Evolutionary conservation across 2,797 vertebrate species (phyloP).

Genomic region (Syngnathus rostellatus): DNA sequence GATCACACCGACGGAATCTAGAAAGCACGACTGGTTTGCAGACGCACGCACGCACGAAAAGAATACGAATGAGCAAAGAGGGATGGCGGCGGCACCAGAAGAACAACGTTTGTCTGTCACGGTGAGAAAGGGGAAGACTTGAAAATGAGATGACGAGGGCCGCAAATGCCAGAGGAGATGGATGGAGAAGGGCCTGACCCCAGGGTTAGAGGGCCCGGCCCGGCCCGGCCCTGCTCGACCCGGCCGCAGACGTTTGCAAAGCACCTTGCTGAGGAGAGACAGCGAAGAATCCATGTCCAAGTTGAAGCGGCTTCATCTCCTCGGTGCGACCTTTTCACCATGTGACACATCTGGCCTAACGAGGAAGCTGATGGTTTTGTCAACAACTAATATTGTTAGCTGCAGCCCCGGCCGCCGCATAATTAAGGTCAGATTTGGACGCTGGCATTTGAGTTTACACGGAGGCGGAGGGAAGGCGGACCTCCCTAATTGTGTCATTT

Average conservation of each 20-base stretch:
- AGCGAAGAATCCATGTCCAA: conserved; percentile 39
- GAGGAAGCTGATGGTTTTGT: conserved; percentile 56
- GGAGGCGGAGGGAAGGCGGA: conserved; percentile 41
- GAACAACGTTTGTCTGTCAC: conserved; percentile 41
- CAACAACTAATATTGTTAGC: conserved; percentile 60
- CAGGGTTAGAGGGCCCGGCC: not conserved
- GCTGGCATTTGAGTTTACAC: conserved; percentile 60
- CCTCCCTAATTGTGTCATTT: conserved; percentile 61
- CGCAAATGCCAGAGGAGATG: conserved; percentile 14
- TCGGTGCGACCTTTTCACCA: conserved; percentile 59
- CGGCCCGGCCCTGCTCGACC: too few species aligned
- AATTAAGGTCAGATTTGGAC: conserved; percentile 62
- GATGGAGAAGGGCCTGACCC: conserved; percentile 23
- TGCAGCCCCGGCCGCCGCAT: conserved; percentile 29
- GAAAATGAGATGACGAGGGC: conserved; percentile 11
- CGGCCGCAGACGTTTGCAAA: conserved; percentile 34
- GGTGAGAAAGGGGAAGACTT: conserved; percentile 15
- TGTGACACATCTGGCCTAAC: conserved; percentile 53
- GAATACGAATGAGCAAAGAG: conserved; percentile 21
- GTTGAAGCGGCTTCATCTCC: conserved; percentile 49
- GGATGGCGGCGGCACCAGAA: conserved; percentile 27
- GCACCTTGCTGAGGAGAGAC: conserved; percentile 11
- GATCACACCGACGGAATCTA: conserved; percentile 34
- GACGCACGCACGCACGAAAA: not conserved
- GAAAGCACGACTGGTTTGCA: conserved; percentile 12